Evolutionary conservation across 2,797 vertebrate genomes (phyloP).

Genomic region (Ciconia nigra): DNA sequence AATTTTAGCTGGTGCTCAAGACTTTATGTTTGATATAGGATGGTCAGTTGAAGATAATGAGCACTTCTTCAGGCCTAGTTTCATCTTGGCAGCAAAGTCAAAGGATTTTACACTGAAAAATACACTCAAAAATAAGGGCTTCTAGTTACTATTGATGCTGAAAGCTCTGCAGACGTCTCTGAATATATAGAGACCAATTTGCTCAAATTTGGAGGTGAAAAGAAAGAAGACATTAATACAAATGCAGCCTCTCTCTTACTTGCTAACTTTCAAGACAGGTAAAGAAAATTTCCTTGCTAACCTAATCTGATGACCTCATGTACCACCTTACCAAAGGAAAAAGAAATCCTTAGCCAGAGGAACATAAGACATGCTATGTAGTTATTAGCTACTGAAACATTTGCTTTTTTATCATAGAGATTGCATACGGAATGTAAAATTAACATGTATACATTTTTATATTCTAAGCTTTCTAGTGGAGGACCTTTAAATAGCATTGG

Average conservation of each 20-base stretch:
- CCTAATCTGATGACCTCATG: neutral
- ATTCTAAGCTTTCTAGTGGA: neutral
- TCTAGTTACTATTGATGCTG: neutral
- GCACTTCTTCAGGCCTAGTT: neutral
- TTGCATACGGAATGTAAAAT: neutral
- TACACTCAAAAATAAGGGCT: neutral
- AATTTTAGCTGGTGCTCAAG: neutral
- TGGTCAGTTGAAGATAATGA: neutral
- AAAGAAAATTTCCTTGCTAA: neutral
- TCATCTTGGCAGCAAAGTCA: neutral
- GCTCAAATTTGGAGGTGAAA: neutral
- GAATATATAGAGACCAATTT: neutral
- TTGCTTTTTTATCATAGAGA: neutral
- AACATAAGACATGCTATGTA: neutral
- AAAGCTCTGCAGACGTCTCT: neutral
- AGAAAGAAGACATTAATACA: neutral
- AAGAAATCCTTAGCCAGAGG: neutral
- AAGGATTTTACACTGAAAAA: neutral
- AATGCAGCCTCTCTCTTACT: neutral
- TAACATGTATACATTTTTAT: neutral
- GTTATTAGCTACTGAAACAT: neutral
- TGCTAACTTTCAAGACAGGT: neutral
- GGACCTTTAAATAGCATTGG: constrained; percentile 30
- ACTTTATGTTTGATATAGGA: neutral
- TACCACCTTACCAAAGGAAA: neutral